Percentiles rank a stretch among this genome's conserved stretches.
Evolutionary conservation across 2,113 vertebrate genomes (phyloP).

Genomic region (Indri indri): DNA sequence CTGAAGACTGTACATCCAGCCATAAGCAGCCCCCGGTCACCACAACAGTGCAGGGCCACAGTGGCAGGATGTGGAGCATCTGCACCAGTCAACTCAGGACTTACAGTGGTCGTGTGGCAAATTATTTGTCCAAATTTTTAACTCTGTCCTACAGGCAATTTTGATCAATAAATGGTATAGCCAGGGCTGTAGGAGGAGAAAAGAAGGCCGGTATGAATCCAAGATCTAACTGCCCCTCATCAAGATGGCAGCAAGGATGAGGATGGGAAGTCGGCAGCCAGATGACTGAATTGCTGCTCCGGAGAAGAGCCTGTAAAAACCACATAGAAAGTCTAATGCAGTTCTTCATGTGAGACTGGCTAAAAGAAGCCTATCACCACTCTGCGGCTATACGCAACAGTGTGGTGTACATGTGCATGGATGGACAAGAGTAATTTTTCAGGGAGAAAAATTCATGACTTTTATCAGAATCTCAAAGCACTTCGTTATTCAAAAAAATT

Average conservation of each 20-base stretch:
- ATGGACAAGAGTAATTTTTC: background rate
- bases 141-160: background rate
- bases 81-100: background rate
- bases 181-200: background rate
- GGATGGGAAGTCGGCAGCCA: background rate
- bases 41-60: too few relatives aligned
- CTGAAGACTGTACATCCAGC: background rate
- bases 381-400: background rate
- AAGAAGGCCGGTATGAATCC: background rate
- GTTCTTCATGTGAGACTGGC: background rate
- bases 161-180: background rate
- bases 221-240: background rate
- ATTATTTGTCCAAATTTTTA: background rate
- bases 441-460: background rate
- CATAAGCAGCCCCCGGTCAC: background rate
- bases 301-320: background rate
- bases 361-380: background rate
- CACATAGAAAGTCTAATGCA: background rate
- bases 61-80: fast-evolving
- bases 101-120: too few relatives aligned
- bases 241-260: background rate
- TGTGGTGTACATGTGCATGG: fast-evolving
- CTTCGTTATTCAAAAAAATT: background rate
- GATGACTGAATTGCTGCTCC: background rate
- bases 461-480: background rate